phyloP scores from a whole-genome alignment of 2,888 invertebrate genomes.

The Boloria euphrosyne region DNA sequence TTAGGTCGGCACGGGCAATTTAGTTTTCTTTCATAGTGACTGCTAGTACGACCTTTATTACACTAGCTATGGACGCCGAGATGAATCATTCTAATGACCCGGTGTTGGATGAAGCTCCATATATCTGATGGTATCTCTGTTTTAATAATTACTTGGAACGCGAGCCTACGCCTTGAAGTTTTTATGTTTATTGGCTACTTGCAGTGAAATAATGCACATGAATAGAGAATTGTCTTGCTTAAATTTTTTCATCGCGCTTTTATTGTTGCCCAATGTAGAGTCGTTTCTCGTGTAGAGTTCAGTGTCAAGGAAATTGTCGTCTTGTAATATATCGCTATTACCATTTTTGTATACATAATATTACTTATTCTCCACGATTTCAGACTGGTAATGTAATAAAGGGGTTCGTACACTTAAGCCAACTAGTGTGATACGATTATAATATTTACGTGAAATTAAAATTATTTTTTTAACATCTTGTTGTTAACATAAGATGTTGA shows the following conservation, averaged over 20 bases:
- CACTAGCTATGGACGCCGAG: slow-evolving; percentile 52
- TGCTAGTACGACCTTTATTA: slow-evolving; percentile 73
- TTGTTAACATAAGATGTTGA: too few relatives aligned
- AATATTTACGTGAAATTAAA: too few relatives aligned
- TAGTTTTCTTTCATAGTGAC: slow-evolving; percentile 73
- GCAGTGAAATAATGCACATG: slow-evolving; percentile 26
- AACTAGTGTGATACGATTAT: too few relatives aligned
- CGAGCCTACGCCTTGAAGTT: slow-evolving; percentile 35
- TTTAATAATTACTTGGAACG: slow-evolving; percentile 45
- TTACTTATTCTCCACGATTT: neutral
- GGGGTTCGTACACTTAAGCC: too few relatives aligned
- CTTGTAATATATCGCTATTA: slow-evolving; percentile 8
- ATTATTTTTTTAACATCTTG: too few relatives aligned
- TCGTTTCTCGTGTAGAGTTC: slow-evolving; percentile 1
- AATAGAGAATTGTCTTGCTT: slow-evolving; percentile 28
- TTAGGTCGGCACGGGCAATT: slow-evolving; percentile 76
- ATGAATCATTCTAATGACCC: slow-evolving; percentile 52
- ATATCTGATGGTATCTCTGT: slow-evolving; percentile 42
- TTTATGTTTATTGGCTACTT: slow-evolving; percentile 31
- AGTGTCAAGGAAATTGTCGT: slow-evolving; percentile 19
- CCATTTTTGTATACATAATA: slow-evolving; percentile 5
- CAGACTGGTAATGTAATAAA: neutral
- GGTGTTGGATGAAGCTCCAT: slow-evolving; percentile 39
- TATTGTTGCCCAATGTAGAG: slow-evolving; percentile 11
- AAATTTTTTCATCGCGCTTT: slow-evolving; percentile 19